Evolutionary conservation across 2,888 invertebrate genomes (phyloP), one percentile per base, ranked within the genome.

Genomic region (Gibbula magus): DNA sequence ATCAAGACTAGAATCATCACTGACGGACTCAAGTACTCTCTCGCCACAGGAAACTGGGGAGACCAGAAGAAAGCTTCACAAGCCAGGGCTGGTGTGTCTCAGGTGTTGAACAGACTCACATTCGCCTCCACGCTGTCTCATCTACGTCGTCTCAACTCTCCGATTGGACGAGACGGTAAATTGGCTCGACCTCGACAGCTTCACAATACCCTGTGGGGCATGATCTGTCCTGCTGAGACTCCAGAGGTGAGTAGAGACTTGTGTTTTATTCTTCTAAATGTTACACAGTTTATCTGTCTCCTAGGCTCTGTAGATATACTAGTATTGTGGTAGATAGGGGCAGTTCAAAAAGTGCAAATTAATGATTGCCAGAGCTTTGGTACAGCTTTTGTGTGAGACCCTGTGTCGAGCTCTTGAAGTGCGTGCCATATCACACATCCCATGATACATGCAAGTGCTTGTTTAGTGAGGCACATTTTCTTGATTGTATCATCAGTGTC

Each of bases 31-130:
- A 95, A 98, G 88, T 99, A 99, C 92, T 99, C 99, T 0, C 94
- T 99, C 88, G 99, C 99, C 87, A 99, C 99, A 51, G 99, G 99
- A 53, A 99, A 99, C 93, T 99, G 99, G 99, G 99, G 99, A 74
- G 99, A 99, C 93, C 99, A 99, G 94, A 99, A 99, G 93, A 99
- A 99, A 93, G 99, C 99, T 79, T 99, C 99, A 95, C 98, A 98
- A 94, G 99, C 98, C 29, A 94, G 98, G 93, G 98, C 98, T 87
- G 98, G 98, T 74, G 98, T 98, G 35, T 97, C 98, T 74, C 97
- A 98, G 95, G 99, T 99, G 93, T 96, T 99, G 93, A 99, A 99
- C 93, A 85, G 99, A 87, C 94, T 99, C 85, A 99, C 99, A 0
- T 99, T 99, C 94, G 99, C 99, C 3, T 99, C 99, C 0, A 99